Evolutionary conservation across 2,797 vertebrate species (phyloP).

Genomic region (Pseudopleuronectes americanus): DNA sequence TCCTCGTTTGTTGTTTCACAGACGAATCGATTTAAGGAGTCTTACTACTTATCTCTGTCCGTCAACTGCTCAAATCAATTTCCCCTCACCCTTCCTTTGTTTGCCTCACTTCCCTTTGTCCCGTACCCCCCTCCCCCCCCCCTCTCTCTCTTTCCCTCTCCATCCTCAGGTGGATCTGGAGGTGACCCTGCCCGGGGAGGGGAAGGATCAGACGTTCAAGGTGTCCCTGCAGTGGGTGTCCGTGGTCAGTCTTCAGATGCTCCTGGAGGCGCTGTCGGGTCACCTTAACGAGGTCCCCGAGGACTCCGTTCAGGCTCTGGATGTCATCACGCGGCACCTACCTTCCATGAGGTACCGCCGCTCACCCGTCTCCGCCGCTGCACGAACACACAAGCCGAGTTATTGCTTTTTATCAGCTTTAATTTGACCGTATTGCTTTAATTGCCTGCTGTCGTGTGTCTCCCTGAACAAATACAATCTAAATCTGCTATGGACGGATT

Average conservation of each 20-base stretch:
- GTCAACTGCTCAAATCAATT: constrained; percentile 13
- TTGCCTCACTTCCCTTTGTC: background rate
- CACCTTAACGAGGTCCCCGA: constrained; percentile 97
- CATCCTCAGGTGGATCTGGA: constrained; percentile 94
- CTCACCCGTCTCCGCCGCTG: background rate
- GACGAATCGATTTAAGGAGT: background rate
- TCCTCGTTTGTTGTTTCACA: background rate
- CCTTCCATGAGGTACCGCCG: constrained; percentile 94
- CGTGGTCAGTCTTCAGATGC: constrained; percentile 96
- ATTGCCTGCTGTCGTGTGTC: constrained; percentile 22
- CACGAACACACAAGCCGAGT: background rate
- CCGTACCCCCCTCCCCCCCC: background rate
- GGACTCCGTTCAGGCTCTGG: constrained; percentile 97
- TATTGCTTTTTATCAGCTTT: constrained; percentile 21
- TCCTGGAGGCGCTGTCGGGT: constrained; percentile 95
- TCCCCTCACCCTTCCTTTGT: background rate
- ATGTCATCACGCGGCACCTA: constrained; percentile 97
- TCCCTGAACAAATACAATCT: constrained; percentile 24
- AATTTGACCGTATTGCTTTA: constrained; percentile 22
- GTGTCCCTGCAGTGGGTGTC: constrained; percentile 99
- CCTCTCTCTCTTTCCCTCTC: background rate
- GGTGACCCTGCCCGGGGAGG: constrained; percentile 97
- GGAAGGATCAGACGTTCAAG: constrained; percentile 99
- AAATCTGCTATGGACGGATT: background rate
- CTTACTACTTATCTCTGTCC: background rate